Evolutionary conservation across 2,888 invertebrate genomes (phyloP).

Genomic region (Ptychoptera contaminata): DNA sequence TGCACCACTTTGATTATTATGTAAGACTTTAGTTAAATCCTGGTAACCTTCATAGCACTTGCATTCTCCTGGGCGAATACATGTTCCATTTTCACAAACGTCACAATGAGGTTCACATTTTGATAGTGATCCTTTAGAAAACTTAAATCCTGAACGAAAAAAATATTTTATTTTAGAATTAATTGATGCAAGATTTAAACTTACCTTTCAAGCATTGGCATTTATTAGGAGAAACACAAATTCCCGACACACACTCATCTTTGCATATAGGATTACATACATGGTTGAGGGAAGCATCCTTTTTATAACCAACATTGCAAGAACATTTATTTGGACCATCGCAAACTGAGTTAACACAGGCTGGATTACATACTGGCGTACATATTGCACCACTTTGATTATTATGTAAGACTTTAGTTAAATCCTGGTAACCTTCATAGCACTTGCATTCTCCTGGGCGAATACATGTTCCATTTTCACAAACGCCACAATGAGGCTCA

Average conservation of each 20-base stretch:
- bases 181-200: no score
- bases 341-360: not conserved
- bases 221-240: no score
- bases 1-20: not conserved
- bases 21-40: no score
- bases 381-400: not conserved
- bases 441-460: not conserved
- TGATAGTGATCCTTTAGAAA: not conserved
- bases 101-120: constrained; percentile 29
- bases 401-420: not conserved
- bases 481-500: not conserved
- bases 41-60: constrained; percentile 37
- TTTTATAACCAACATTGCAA: no score
- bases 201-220: no score
- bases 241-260: no score
- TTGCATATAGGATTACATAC: no score
- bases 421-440: not conserved
- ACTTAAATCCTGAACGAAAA: not conserved
- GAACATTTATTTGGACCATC: no score
- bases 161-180: no score
- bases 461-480: not conserved
- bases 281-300: no score
- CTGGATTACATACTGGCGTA: not conserved
- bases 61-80: constrained; percentile 43
- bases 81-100: constrained; percentile 35